These are phyloP conservation scores for Halichondria panicea DNA, from an alignment of 37 sponge, comb jelly and placozoan species.

Conservation along the genomic window DNA sequence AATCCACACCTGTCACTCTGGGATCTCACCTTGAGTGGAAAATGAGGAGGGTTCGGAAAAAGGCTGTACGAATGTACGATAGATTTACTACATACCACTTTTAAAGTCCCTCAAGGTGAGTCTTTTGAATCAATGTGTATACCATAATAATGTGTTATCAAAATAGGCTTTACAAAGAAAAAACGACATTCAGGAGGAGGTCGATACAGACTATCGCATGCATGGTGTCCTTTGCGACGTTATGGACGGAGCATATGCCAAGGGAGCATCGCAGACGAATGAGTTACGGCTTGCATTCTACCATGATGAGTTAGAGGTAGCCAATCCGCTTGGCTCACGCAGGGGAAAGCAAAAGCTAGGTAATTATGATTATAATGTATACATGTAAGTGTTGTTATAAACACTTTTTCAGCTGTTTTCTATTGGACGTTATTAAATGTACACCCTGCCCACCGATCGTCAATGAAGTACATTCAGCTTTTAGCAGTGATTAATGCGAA, in stretches of 20 bases:
- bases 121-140: background rate
- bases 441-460: background rate
- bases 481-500: background rate
- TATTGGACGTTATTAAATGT: background rate
- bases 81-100: background rate
- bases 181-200: background rate
- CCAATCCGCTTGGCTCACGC: background rate
- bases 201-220: background rate
- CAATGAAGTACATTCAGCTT: background rate
- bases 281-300: background rate
- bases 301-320: background rate
- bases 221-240: background rate
- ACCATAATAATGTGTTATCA: background rate
- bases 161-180: background rate
- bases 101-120: background rate
- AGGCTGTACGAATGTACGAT: background rate
- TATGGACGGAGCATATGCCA: background rate
- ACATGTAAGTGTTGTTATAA: background rate
- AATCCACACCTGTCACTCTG: background rate
- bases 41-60: background rate
- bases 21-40: background rate
- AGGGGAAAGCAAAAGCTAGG: background rate
- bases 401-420: background rate
- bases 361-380: background rate
- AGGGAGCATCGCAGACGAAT: background rate